phyloP scores from a whole-genome alignment of 2,797 vertebrate genomes.

The Halcyon chelicuti region DNA sequence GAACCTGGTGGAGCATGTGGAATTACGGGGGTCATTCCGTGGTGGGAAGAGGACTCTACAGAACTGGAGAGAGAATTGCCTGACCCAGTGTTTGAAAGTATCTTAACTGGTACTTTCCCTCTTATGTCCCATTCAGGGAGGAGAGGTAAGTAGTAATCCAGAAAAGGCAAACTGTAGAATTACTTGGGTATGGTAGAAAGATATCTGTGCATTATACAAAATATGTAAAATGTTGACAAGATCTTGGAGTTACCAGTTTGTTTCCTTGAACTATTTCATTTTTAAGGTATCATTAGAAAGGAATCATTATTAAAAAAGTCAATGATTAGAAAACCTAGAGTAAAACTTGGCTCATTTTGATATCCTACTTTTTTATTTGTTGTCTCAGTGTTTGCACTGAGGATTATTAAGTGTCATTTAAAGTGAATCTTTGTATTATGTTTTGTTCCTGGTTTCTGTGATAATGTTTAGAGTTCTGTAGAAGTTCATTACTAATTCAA shows the following conservation, averaged over 20 bases:
- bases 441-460: not conserved
- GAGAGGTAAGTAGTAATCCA: conserved; percentile 78
- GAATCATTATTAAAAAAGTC: not conserved
- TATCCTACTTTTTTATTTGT: not conserved
- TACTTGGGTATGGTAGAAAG: not conserved
- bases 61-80: conserved; percentile 88
- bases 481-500: not conserved
- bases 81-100: conserved; percentile 94
- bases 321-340: not conserved
- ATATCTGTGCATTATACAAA: not conserved
- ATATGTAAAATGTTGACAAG: not conserved
- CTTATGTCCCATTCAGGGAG: conserved; percentile 81
- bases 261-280: not conserved
- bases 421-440: not conserved
- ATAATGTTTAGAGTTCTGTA: not conserved
- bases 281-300: not conserved
- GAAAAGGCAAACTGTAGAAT: not conserved
- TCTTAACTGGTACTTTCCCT: conserved; percentile 93
- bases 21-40: conserved; percentile 91
- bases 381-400: not conserved
- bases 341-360: not conserved
- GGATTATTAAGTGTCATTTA: not conserved
- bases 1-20: conserved; percentile 93
- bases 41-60: conserved; percentile 92
- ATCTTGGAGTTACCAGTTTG: not conserved